phyloP scores from a whole-genome alignment of 2,888 invertebrate genomes.

The Choreutis nemorana region DNA sequence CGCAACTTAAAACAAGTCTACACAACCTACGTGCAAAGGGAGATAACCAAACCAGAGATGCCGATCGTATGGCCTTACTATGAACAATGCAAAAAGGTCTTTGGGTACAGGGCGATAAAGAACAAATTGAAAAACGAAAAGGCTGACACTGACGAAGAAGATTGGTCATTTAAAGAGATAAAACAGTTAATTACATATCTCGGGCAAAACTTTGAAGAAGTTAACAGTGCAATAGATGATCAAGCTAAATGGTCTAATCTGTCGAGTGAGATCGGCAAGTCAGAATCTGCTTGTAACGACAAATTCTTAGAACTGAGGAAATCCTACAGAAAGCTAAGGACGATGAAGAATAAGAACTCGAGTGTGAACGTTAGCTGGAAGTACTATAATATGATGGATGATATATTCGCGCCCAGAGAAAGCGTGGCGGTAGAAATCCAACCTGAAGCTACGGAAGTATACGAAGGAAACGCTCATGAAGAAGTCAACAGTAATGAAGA shows the following conservation, averaged over 20 bases:
- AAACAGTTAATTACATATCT: slow-evolving; percentile 38
- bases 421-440: too few relatives aligned
- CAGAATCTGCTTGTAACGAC: slow-evolving; percentile 27
- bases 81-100: slow-evolving; percentile 47
- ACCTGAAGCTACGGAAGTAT: neutral
- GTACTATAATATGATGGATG: slow-evolving; percentile 41
- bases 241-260: slow-evolving; percentile 26
- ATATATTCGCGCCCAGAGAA: slow-evolving; percentile 21
- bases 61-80: slow-evolving; percentile 53
- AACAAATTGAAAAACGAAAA: slow-evolving; percentile 36
- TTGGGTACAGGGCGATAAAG: slow-evolving; percentile 46
- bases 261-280: slow-evolving; percentile 25
- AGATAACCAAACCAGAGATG: slow-evolving; percentile 45
- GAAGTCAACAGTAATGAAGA: too few relatives aligned
- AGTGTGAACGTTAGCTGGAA: slow-evolving; percentile 49
- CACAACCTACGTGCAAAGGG: slow-evolving; percentile 37
- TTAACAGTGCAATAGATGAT: slow-evolving; percentile 24
- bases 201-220: slow-evolving; percentile 24
- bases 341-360: slow-evolving; percentile 37
- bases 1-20: slow-evolving; percentile 47
- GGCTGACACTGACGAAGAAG: slow-evolving; percentile 28
- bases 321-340: slow-evolving; percentile 45
- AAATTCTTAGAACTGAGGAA: slow-evolving; percentile 46
- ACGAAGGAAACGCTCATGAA: neutral
- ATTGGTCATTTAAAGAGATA: slow-evolving; percentile 44